A percentile compares a stretch with the other conserved stretches of the same genome.
Conservation (phyloP, 2,113 vertebrate genomes). For the human region GRCh38 chr6:133054001-133054500, state of each 20-base stretch:
- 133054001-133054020: neutral
- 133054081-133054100: neutral
- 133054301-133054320: neutral
- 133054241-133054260: neutral
- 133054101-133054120: neutral
- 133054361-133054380: neutral
- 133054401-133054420: conserved; percentile 7
- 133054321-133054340: neutral
- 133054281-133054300: neutral
- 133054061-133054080: neutral
- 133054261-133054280: neutral
- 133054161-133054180: neutral
- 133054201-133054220: neutral
- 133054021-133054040: neutral
- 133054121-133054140: neutral
- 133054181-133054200: neutral
- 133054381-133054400: neutral
- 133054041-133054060: neutral
- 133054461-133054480: neutral
- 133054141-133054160: conserved; percentile 13
- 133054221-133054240: neutral
- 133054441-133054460: neutral
- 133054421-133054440: neutral
- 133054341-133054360: neutral
- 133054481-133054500: neutral